Evolutionary conservation across 2,888 invertebrate species (phyloP).

Genomic region (Eumerus sabulonum): DNA sequence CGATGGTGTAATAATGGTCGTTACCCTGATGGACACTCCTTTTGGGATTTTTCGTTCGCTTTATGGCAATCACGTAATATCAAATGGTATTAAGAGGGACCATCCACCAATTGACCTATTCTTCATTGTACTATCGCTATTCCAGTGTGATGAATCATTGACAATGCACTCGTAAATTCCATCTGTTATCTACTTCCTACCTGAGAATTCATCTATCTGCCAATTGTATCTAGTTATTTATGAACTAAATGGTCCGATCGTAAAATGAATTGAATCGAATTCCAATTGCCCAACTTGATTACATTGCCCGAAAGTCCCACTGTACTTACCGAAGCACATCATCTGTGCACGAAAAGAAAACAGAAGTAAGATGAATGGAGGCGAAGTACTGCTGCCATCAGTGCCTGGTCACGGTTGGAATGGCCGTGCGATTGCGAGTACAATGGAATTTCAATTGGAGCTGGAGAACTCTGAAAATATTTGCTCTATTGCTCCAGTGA

Average conservation of each 20-base stretch:
- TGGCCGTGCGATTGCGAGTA: conserved; percentile 7
- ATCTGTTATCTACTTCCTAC: too few relatives aligned
- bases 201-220: not conserved
- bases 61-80: too few relatives aligned
- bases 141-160: too few relatives aligned
- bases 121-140: too few relatives aligned
- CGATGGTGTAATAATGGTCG: too few relatives aligned
- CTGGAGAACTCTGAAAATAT: conserved; percentile 37
- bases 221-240: not conserved
- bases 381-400: conserved; percentile 4
- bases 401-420: conserved; percentile 49
- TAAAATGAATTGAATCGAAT: conserved; percentile 15
- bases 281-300: conserved; percentile 30
- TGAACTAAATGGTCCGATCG: conserved; percentile 8
- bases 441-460: conserved; percentile 13
- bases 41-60: not conserved
- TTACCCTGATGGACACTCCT: not conserved
- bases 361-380: too few relatives aligned
- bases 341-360: conserved; percentile 23
- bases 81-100: too few relatives aligned
- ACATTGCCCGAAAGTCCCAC: conserved; percentile 13
- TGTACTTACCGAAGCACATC: conserved; percentile 26
- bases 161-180: too few relatives aligned
- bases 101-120: too few relatives aligned
- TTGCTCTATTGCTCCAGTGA: conserved; percentile 42